phyloP scores from a whole-genome alignment of 1,140 invertebrate species.

The Marisa cornuarietis region DNA sequence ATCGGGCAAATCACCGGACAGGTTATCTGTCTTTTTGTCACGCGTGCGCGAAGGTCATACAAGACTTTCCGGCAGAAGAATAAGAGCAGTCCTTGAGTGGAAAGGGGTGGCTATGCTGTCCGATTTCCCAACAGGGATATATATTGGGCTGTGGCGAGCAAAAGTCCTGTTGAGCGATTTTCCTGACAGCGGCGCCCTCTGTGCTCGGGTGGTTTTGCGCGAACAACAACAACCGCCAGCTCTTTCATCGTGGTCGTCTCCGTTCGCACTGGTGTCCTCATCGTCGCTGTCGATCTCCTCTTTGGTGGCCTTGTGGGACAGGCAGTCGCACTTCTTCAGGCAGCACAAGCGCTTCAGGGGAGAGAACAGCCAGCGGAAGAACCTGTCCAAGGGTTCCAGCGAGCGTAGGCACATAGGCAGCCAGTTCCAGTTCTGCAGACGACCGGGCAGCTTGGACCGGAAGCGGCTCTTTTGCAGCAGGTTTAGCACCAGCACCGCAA shows the following conservation, averaged over 20 bases:
- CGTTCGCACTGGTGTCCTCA: background rate
- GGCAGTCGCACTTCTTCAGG: constrained; percentile 18
- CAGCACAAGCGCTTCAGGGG: constrained; percentile 18
- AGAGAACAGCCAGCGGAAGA: constrained; percentile 1
- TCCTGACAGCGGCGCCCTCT: constrained; percentile 10
- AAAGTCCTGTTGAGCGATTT: no score
- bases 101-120: no score
- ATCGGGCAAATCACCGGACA: no score
- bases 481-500: constrained; percentile 62
- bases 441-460: constrained; percentile 62
- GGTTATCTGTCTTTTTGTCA: no score
- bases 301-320: background rate
- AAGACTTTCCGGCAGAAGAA: no score
- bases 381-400: constrained; percentile 59
- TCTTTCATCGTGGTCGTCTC: background rate
- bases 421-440: constrained; percentile 68
- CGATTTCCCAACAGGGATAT: no score
- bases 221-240: constrained; percentile 4
- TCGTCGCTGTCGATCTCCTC: constrained; percentile 27
- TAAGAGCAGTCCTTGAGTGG: no score
- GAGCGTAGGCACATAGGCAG: constrained; percentile 68
- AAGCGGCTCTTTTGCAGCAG: constrained; percentile 61
- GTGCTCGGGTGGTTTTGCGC: background rate
- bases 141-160: no score
- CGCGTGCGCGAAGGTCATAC: no score